Conservation (phyloP, 35 echinoderm and acorn worm species). For the Ptychodera flava region DNA sequence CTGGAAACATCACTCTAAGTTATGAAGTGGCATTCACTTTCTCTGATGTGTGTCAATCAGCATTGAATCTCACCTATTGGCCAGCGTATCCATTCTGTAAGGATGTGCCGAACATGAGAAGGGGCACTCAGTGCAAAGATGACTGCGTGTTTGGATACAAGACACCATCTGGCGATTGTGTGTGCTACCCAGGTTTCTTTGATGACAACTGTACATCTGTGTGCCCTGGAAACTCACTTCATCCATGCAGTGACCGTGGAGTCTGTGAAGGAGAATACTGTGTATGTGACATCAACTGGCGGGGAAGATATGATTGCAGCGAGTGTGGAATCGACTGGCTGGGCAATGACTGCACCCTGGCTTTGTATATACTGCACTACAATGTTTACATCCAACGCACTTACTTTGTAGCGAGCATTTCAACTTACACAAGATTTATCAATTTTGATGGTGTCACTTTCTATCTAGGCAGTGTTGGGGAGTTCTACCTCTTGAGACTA, state of each 20-base stretch:
- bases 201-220: slow-evolving; percentile 45
- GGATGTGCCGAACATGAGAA: slow-evolving; percentile 44
- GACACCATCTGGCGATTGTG: background rate
- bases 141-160: slow-evolving; percentile 61
- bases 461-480: slow-evolving; percentile 58
- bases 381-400: slow-evolving; percentile 2
- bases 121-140: slow-evolving; percentile 57
- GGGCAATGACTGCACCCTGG: slow-evolving; percentile 65
- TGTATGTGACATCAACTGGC: slow-evolving; percentile 77
- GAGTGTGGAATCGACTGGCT: slow-evolving; percentile 44
- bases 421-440: slow-evolving; percentile 48
- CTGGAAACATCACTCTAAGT: slow-evolving; percentile 28
- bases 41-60: slow-evolving; percentile 72
- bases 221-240: slow-evolving; percentile 50
- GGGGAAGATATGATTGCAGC: slow-evolving; percentile 43
- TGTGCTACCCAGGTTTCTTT: slow-evolving; percentile 54
- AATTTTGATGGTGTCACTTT: slow-evolving; percentile 59
- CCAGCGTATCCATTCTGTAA: slow-evolving; percentile 60
- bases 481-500: slow-evolving; percentile 58
- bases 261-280: slow-evolving; percentile 43
- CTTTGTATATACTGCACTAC: background rate
- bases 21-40: slow-evolving; percentile 69
- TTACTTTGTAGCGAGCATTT: slow-evolving; percentile 33
- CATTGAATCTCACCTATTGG: slow-evolving; percentile 50
- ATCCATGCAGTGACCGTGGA: slow-evolving; percentile 52